Conservation (phyloP, 1,140 invertebrate species). For the Matsumurasca onukii region DNA sequence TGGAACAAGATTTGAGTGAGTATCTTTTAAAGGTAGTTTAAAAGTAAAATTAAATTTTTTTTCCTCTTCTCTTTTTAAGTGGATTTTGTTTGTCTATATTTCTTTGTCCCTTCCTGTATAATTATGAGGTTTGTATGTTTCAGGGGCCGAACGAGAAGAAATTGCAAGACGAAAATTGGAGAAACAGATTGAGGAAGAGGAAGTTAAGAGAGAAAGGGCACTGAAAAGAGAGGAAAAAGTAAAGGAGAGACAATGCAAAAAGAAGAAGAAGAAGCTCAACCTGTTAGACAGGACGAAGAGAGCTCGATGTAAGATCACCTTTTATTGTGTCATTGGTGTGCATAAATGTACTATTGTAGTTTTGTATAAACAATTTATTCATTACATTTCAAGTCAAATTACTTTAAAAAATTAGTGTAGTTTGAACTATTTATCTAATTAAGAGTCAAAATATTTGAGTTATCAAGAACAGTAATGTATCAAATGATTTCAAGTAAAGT, state of each 20-base stretch:
- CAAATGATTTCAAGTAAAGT: too few species aligned
- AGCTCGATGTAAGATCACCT: neutral
- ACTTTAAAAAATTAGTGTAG: too few species aligned
- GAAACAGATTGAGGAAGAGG: neutral
- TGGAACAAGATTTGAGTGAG: conserved; percentile 45
- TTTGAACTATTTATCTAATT: too few species aligned
- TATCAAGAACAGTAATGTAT: too few species aligned
- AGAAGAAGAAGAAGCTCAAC: neutral
- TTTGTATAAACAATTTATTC: too few species aligned
- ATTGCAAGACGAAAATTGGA: neutral
- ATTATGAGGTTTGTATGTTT: too few species aligned
- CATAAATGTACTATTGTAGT: too few species aligned
- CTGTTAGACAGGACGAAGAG: neutral
- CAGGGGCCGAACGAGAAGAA: conserved; percentile 1
- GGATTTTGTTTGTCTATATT: too few species aligned
- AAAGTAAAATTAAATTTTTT: neutral
- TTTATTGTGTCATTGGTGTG: neutral
- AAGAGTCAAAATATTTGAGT: too few species aligned
- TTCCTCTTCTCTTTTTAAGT: neutral
- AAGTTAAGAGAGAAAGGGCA: neutral
- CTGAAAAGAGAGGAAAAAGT: conserved; percentile 4
- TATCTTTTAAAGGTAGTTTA: conserved; percentile 9
- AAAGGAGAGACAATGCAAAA: neutral
- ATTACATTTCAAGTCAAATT: too few species aligned
- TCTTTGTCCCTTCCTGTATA: too few species aligned